Conservation (phyloP, 2,113 vertebrate species). For the Mobula hypostoma region DNA sequence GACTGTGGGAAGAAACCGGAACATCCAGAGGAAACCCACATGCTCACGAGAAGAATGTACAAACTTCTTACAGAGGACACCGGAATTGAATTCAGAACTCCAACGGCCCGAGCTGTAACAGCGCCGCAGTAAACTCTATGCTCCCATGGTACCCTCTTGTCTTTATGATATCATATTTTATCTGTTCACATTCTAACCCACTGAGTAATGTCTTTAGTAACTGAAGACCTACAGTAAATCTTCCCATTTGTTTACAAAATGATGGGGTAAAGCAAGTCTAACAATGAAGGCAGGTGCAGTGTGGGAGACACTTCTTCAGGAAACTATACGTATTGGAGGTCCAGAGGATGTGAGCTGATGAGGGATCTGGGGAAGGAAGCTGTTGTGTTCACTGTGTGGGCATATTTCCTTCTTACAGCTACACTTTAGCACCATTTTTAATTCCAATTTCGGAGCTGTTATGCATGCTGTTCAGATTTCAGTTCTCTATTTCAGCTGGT, state of each 20-base stretch:
- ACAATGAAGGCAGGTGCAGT: not conserved
- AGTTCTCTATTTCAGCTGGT: not conserved
- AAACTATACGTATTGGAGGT: not conserved
- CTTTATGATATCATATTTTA: not conserved
- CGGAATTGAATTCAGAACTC: too few species aligned
- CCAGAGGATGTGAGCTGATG: not conserved
- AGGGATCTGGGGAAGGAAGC: not conserved
- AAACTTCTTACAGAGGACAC: too few species aligned
- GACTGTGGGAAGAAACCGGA: too few species aligned
- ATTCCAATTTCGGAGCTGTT: not conserved
- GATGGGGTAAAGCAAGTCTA: not conserved
- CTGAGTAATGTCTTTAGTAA: not conserved
- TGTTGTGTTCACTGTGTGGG: too few species aligned
- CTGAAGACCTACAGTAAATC: not conserved
- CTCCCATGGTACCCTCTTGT: too few species aligned
- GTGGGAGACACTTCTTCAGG: not conserved
- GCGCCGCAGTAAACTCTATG: too few species aligned
- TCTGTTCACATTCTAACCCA: not conserved
- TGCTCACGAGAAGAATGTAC: too few species aligned
- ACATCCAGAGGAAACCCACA: too few species aligned
- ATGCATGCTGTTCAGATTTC: not conserved
- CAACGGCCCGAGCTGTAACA: too few species aligned
- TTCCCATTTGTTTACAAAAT: not conserved
- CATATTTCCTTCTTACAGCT: not conserved
- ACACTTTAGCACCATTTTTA: not conserved